Percentiles rank a stretch among this genome's conserved stretches.
phyloP scores from a whole-genome alignment of 1,140 invertebrate species.

The Dendroctonus ponderosae region DNA sequence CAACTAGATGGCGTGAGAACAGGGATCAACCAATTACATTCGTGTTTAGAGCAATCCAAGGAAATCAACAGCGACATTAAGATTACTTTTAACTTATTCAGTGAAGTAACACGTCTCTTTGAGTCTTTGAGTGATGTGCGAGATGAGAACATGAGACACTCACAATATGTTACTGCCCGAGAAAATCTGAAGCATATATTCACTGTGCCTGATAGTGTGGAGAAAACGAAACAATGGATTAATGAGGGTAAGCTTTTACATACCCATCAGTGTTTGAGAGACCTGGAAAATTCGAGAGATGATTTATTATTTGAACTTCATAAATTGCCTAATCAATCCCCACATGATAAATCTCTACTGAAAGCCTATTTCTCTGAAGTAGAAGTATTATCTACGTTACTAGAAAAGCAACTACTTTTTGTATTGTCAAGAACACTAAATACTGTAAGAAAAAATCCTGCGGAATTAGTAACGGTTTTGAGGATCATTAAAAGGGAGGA shows the following conservation, averaged over 20 bases:
- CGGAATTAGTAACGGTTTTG: constrained; percentile 92
- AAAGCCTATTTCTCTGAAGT: constrained; percentile 97
- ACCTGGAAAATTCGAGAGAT: constrained; percentile 94
- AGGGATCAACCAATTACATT: constrained; percentile 87
- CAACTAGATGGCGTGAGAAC: constrained; percentile 94
- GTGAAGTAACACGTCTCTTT: constrained; percentile 68
- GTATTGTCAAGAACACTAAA: constrained; percentile 88
- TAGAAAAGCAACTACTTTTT: constrained; percentile 89
- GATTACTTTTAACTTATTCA: constrained; percentile 64
- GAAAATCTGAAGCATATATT: constrained; percentile 98
- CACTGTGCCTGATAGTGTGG: constrained; percentile 94
- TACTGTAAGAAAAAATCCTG: constrained; percentile 92
- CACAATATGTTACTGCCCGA: constrained; percentile 94
- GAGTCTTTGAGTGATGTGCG: constrained; percentile 79
- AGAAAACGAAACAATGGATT: constrained; percentile 91
- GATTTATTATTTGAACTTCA: constrained; percentile 93
- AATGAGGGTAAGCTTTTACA: constrained; percentile 92
- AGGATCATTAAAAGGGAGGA: constrained; percentile 97
- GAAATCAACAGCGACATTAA: constrained; percentile 65
- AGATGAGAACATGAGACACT: constrained; percentile 90
- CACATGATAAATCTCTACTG: constrained; percentile 85
- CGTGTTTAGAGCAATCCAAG: constrained; percentile 81
- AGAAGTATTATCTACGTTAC: constrained; percentile 81
- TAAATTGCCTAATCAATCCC: constrained; percentile 87
- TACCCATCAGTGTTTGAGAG: constrained; percentile 89